These are phyloP conservation scores for Ophion obscuratus DNA, from an alignment of 2,888 invertebrate species.

Conservation along the genomic window DNA sequence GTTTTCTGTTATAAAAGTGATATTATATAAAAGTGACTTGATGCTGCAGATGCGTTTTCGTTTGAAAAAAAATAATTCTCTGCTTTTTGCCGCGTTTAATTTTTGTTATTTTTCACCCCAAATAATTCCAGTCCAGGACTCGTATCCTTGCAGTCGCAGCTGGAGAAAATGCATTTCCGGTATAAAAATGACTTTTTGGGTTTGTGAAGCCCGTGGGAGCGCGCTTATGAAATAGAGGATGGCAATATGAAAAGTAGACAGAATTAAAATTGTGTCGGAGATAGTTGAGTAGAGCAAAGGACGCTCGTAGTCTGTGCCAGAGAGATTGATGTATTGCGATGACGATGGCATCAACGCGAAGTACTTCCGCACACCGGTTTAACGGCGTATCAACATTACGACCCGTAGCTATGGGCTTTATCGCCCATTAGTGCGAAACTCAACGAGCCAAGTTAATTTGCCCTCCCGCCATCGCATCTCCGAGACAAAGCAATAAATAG, in stretches of 20 bases:
- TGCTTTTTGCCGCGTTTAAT: not conserved
- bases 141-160: not conserved
- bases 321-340: conserved; percentile 21
- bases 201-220: no score
- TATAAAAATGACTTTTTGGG: no score
- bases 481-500: not conserved
- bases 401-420: conserved; percentile 21
- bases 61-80: not conserved
- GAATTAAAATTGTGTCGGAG: not conserved
- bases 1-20: no score
- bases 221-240: no score
- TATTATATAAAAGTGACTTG: no score
- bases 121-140: not conserved
- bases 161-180: not conserved
- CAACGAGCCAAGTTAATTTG: conserved; percentile 43
- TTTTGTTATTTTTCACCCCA: not conserved
- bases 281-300: not conserved
- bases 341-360: not conserved
- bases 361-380: conserved; percentile 28
- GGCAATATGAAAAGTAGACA: no score
- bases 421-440: conserved; percentile 35
- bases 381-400: conserved; percentile 30
- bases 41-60: not conserved
- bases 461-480: not conserved
- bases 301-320: not conserved